Evolutionary conservation across 2,888 invertebrate species (phyloP).

Genomic region (Chrysolina haemoptera): DNA sequence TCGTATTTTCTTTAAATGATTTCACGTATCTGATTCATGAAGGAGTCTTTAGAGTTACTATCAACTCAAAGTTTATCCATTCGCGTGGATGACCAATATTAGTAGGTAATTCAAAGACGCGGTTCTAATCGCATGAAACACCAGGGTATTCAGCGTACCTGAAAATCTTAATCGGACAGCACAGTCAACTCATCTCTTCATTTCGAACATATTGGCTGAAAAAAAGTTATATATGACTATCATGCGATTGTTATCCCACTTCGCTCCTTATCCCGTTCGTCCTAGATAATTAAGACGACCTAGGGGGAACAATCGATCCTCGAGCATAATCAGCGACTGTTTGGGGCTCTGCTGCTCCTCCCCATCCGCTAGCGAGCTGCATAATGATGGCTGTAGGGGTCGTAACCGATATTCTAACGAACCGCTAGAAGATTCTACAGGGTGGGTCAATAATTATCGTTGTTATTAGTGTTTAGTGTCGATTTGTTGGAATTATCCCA

Average conservation of each 20-base stretch:
- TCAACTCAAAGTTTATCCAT: too few relatives aligned
- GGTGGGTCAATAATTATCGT: neutral
- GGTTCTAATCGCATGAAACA: too few relatives aligned
- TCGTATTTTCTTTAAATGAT: too few relatives aligned
- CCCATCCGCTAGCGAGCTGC: conserved; percentile 36
- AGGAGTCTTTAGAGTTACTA: too few relatives aligned
- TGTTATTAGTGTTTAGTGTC: neutral
- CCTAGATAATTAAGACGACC: conserved; percentile 15
- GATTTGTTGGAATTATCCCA: neutral
- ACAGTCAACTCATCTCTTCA: neutral
- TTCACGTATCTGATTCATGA: too few relatives aligned
- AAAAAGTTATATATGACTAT: neutral
- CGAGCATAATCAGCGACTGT: conserved; percentile 46
- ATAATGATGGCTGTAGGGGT: conserved; percentile 44
- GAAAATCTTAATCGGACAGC: too few relatives aligned
- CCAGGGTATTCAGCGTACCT: too few relatives aligned
- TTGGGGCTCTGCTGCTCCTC: conserved; percentile 30
- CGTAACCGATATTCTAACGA: conserved; percentile 39
- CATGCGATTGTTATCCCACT: conserved; percentile 9
- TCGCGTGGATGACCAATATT: too few relatives aligned
- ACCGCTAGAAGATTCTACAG: conserved; percentile 2
- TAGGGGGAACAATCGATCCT: conserved; percentile 37
- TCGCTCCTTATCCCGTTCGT: neutral
- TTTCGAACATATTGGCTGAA: neutral
- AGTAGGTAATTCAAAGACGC: too few relatives aligned